Base-by-base conservation (phyloP, 1,140 invertebrate species). In the Drosophila athabasca region DNA sequence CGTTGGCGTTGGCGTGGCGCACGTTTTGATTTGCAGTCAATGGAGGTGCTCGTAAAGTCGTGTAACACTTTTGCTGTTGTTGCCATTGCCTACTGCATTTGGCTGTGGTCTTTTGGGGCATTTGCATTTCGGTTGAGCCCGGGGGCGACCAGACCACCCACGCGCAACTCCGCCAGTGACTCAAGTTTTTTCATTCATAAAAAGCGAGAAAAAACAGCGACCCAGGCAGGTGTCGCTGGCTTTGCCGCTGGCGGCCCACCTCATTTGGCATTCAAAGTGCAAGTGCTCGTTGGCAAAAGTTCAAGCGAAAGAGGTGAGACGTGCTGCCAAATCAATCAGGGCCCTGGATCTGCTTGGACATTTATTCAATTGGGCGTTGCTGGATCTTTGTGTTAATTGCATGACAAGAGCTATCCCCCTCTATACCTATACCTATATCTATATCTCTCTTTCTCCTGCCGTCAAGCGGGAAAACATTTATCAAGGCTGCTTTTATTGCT, bases 1-100 rank as follows among this genome's bases (percentile, higher is more conserved):
- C 74, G 69, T 82, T 82, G 79, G 26, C 74, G 69, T 82, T 82
- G 79, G 66, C 77, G 78, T 81, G 54, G 75, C 54, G 82, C 81
- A 87, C 81, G 81, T 87, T 87, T 81, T 84, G 82, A 85, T 85
- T 87, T 81, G 59, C 78, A 85, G 78, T 87, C 82, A 82, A 87
- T 85, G 82, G 82, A 85, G 81, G 81, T 49, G 76, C 77, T 81
- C 73, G 82, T 87, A 78, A 75, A 87, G 77, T 85, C 83, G 81
- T 85, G 81, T 59, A 87, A 87, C 78, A 82, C 65, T 73, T 66
- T 83, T 80, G 51, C 51, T 49, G 35, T 26, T 51, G 60, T 69
- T 80, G 61, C 62, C 64, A 0, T 26, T 58, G 57, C 71, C 52
- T 44, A 70, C 71, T 75, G 29, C 29, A 31, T 31, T 31, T 31